A percentile compares a stretch with the other conserved stretches of the same genome.
These are phyloP conservation scores for Meles meles DNA, from an alignment of 2,113 vertebrate species.

Conservation along the genomic window DNA sequence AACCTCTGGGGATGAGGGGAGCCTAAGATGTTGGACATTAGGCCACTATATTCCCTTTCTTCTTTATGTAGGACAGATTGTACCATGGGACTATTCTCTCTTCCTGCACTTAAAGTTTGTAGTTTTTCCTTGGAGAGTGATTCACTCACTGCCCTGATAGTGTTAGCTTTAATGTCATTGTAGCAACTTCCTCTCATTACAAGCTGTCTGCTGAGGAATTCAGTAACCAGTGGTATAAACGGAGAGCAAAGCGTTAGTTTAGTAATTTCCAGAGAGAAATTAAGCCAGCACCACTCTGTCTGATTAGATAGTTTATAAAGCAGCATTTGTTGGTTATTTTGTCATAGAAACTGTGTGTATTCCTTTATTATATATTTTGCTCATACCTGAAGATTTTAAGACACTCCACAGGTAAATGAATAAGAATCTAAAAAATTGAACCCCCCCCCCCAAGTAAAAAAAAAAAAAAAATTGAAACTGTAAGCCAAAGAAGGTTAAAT, in stretches of 20 bases:
- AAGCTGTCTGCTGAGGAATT: background rate
- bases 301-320: background rate
- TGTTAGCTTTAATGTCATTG: slow-evolving; percentile 1
- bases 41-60: background rate
- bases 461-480: background rate
- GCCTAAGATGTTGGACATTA: background rate
- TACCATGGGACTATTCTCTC: background rate
- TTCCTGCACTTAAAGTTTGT: background rate
- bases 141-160: background rate
- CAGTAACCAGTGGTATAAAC: background rate
- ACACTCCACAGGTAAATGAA: background rate
- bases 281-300: background rate
- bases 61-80: background rate
- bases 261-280: background rate
- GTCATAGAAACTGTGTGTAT: background rate
- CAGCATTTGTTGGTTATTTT: background rate
- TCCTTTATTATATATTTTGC: background rate
- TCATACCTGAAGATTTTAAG: slow-evolving; percentile 19
- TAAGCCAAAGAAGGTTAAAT: background rate
- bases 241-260: background rate
- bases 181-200: background rate
- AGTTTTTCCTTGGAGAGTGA: background rate
- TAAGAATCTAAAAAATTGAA: background rate
- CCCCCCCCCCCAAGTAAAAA: background rate
- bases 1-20: background rate